A percentile compares a stretch with the other conserved stretches of the same genome.
These are phyloP conservation scores for Symphodus melops DNA, from an alignment of 2,113 vertebrate species.

Conservation along the genomic window DNA sequence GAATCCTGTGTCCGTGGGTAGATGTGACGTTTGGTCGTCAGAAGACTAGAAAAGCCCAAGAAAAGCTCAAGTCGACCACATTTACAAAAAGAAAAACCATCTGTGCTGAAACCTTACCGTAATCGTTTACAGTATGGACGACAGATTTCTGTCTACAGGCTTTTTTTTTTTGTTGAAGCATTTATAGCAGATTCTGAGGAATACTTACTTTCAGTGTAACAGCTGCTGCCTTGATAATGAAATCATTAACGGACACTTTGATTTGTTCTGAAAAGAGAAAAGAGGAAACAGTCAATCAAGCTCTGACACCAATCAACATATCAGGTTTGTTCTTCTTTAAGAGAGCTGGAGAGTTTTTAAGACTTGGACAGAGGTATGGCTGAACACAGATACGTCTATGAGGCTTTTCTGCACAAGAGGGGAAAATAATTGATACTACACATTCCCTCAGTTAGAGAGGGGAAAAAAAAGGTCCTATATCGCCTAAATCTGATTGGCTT, in stretches of 20 bases:
- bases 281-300: conserved; percentile 14
- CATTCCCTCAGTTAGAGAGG: neutral
- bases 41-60: too few relatives aligned
- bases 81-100: too few relatives aligned
- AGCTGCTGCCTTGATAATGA: conserved; percentile 96
- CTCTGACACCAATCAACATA: neutral
- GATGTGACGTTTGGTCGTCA: too few relatives aligned
- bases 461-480: neutral
- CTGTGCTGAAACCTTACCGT: too few relatives aligned
- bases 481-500: neutral
- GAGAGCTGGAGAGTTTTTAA: neutral
- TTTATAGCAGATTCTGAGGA: neutral
- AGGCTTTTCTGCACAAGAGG: neutral
- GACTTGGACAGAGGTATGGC: neutral
- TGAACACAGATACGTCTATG: neutral
- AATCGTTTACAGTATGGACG: too few relatives aligned
- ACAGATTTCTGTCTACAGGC: too few relatives aligned
- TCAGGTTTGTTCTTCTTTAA: neutral
- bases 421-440: neutral
- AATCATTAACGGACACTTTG: conserved; percentile 98
- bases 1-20: too few relatives aligned
- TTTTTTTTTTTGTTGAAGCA: too few relatives aligned
- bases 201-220: conserved; percentile 93
- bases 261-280: conserved; percentile 87
- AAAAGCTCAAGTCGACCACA: too few relatives aligned